Percentiles rank a stretch among this genome's conserved stretches.
These are phyloP conservation scores for Zonitis immaculata DNA, from an alignment of 2,888 invertebrate genomes.

Conservation along the genomic window DNA sequence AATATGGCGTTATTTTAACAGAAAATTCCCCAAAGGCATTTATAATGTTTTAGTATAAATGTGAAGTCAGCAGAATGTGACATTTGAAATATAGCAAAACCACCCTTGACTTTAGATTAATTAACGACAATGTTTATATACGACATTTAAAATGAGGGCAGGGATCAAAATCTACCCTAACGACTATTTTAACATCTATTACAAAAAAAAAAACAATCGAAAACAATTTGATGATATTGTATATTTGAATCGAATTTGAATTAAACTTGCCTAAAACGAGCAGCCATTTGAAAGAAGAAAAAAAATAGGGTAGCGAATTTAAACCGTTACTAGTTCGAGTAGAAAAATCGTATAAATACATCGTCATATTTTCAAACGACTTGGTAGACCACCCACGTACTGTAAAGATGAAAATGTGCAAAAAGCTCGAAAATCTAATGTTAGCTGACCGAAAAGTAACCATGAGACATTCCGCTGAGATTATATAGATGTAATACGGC, in stretches of 20 bases:
- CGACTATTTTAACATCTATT: not conserved
- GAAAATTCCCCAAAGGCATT: not conserved
- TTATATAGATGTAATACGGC: no score
- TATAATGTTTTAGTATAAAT: not conserved
- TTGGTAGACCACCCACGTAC: no score
- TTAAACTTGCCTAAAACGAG: not conserved
- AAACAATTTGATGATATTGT: not conserved
- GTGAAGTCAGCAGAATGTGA: not conserved
- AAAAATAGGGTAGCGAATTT: no score
- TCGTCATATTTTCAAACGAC: no score
- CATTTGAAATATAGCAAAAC: slow-evolving; percentile 11
- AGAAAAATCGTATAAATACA: no score
- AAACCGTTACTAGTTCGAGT: no score
- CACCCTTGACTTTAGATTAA: slow-evolving; percentile 9
- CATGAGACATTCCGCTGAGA: no score
- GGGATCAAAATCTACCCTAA: not conserved
- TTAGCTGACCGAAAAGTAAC: no score
- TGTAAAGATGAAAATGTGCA: no score
- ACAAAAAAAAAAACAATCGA: not conserved
- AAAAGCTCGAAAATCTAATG: no score
- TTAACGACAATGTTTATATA: slow-evolving; percentile 8
- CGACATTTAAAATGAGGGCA: not conserved
- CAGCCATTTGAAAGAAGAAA: no score
- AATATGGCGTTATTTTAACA: not conserved
- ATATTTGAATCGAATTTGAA: not conserved